These are phyloP conservation scores for Rhopalosiphum padi DNA, from an alignment of 1,140 invertebrate genomes.

Conservation along the genomic window DNA sequence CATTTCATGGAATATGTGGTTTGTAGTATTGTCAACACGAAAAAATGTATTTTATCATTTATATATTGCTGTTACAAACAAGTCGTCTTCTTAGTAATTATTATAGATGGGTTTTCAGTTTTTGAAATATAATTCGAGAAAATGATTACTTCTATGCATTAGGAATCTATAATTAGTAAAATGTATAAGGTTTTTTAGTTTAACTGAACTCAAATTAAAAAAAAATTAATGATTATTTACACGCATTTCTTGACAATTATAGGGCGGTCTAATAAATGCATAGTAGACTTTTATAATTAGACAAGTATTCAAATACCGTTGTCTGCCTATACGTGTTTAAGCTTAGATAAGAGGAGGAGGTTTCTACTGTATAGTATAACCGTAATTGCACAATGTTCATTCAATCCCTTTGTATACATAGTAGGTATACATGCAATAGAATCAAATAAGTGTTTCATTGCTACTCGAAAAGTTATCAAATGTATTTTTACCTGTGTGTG, in stretches of 20 bases:
- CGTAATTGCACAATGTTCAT: background rate
- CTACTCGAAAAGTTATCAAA: background rate
- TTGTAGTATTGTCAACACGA: background rate
- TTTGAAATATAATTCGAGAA: background rate
- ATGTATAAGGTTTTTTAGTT: background rate
- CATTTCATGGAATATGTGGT: background rate
- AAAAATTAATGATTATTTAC: background rate
- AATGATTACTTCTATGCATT: background rate
- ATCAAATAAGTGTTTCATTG: background rate
- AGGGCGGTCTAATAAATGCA: background rate
- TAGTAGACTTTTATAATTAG: too few relatives aligned
- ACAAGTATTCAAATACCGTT: background rate
- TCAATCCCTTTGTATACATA: background rate
- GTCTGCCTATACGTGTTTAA: too few relatives aligned
- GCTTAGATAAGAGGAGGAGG: too few relatives aligned
- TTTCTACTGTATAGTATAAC: background rate
- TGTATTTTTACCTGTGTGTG: background rate
- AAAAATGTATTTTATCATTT: background rate
- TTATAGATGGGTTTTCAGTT: background rate
- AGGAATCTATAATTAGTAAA: background rate
- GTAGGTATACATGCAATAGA: background rate
- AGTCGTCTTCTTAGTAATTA: background rate
- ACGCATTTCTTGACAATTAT: background rate
- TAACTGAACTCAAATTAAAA: background rate
- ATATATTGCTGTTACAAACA: background rate